Percentiles rank a stretch among this genome's conserved stretches.
Evolutionary conservation across 2,888 invertebrate species (phyloP).

Genomic region (Andrena trimmerana): DNA sequence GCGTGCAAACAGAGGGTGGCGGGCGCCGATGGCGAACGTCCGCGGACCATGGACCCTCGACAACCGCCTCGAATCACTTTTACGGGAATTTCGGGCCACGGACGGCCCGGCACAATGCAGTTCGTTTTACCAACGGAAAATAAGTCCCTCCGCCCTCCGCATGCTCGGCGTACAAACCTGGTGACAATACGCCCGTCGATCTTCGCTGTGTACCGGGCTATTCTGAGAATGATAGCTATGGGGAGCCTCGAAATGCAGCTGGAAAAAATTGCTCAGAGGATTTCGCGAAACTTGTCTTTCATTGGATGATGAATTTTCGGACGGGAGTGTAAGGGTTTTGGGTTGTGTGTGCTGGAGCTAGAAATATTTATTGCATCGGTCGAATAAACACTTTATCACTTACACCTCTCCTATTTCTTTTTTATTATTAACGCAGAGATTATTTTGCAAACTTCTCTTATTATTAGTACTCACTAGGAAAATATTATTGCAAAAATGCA

Average conservation of each 20-base stretch:
- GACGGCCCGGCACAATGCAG: conserved; percentile 35
- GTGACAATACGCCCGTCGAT: conserved; percentile 30
- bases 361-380: no score
- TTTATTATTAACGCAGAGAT: no score
- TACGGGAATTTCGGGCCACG: conserved; percentile 31
- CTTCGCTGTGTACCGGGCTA: not conserved
- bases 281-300: no score
- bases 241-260: not conserved
- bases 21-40: not conserved
- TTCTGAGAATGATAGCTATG: not conserved
- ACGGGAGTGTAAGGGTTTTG: no score
- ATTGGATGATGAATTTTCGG: no score
- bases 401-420: no score
- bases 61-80: conserved; percentile 14
- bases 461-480: no score
- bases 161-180: not conserved
- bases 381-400: no score
- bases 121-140: conserved; percentile 27
- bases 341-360: no score
- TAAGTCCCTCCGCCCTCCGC: conserved; percentile 14
- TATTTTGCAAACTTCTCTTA: no score
- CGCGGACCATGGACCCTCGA: not conserved
- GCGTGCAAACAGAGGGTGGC: conserved; percentile 31
- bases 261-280: not conserved
- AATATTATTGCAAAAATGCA: no score